phyloP scores from a whole-genome alignment of 2,797 vertebrate species.

The Florisuga fusca region DNA sequence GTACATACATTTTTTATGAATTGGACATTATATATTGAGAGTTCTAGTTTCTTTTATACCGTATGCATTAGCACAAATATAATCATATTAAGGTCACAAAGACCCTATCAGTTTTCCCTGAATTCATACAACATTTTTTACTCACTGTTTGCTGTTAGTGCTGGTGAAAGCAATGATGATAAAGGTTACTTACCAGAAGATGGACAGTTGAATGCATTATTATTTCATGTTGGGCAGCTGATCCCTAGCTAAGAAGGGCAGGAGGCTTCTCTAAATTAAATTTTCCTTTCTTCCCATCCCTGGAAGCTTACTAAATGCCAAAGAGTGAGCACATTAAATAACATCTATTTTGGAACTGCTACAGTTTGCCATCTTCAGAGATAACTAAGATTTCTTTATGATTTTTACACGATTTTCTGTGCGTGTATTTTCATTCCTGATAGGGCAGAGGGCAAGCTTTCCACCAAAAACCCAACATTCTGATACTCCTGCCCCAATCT shows the following conservation, averaged over 20 bases:
- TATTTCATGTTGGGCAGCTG: constrained; percentile 77
- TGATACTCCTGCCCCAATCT: background rate
- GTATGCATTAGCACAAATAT: constrained; percentile 75
- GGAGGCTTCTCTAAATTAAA: constrained; percentile 75
- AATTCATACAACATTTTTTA: constrained; percentile 62
- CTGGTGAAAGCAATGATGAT: constrained; percentile 55
- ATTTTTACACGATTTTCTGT: constrained; percentile 5
- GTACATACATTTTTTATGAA: constrained; percentile 78
- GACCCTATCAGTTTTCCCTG: constrained; percentile 55
- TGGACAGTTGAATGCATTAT: constrained; percentile 75
- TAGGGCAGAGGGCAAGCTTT: background rate
- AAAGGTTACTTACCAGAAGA: constrained; percentile 78
- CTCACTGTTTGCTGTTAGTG: constrained; percentile 58
- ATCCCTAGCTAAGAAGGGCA: constrained; percentile 74
- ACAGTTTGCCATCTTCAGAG: constrained; percentile 19
- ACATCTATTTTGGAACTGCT: constrained; percentile 23
- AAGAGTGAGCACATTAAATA: constrained; percentile 33
- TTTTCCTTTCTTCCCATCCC: constrained; percentile 68
- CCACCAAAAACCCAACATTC: background rate
- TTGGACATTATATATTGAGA: constrained; percentile 57
- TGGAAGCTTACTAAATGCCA: constrained; percentile 75
- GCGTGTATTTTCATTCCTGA: background rate
- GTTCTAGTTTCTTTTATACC: constrained; percentile 60
- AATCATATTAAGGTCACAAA: constrained; percentile 76
- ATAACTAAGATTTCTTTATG: background rate